Conservation (phyloP, 2,888 invertebrate species). For the Pherbina coryleti region DNA sequence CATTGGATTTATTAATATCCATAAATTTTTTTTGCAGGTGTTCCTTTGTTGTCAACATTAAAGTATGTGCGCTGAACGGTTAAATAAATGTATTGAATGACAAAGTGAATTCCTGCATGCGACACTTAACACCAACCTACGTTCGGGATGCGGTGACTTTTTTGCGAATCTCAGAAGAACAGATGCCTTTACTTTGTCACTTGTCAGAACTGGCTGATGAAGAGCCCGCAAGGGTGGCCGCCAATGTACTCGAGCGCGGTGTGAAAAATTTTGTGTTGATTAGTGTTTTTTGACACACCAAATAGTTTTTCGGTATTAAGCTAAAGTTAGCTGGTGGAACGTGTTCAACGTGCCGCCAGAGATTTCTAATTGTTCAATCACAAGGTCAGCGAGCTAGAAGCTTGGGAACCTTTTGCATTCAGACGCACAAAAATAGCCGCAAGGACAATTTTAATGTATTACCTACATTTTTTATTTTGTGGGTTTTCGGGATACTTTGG, state of each 20-base stretch:
- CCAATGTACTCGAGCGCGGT: background rate
- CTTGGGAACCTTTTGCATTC: background rate
- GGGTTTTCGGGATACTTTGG: background rate
- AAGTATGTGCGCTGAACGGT: background rate
- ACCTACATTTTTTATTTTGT: background rate
- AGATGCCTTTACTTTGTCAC: background rate
- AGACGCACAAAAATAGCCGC: constrained; percentile 16
- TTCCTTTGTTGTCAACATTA: background rate
- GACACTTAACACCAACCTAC: constrained; percentile 58
- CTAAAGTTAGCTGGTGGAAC: background rate
- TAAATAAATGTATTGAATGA: constrained; percentile 42
- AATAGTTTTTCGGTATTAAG: background rate
- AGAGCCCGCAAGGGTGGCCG: constrained; percentile 1
- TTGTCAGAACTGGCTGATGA: background rate
- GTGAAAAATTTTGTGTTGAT: constrained; percentile 20
- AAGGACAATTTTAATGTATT: constrained; percentile 8
- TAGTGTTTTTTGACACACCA: background rate
- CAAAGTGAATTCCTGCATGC: constrained; percentile 55
- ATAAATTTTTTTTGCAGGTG: background rate
- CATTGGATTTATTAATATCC: no score
- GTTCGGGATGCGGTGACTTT: background rate
- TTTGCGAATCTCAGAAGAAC: background rate
- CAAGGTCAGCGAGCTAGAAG: constrained; percentile 31
- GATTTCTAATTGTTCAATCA: constrained; percentile 29
- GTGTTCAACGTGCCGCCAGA: constrained; percentile 8